Conservation (phyloP, 2,797 vertebrate species). For the Acropternis orthonyx region DNA sequence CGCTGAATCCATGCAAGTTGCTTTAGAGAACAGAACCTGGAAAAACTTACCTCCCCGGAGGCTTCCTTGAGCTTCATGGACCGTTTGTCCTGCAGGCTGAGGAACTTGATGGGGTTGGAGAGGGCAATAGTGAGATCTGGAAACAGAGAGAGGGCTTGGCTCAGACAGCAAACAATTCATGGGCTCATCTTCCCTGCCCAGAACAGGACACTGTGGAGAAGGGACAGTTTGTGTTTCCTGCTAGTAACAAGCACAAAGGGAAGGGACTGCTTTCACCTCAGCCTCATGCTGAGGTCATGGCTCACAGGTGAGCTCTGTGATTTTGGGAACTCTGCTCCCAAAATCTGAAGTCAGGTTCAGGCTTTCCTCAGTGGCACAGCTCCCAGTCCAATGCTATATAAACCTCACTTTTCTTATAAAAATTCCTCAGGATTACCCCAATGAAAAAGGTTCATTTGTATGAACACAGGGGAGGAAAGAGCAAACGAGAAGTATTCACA, state of each 20-base stretch:
- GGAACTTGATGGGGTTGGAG: slow-evolving; percentile 91
- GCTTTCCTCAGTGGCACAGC: not conserved
- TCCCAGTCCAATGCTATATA: not conserved
- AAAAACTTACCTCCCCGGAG: slow-evolving; percentile 59
- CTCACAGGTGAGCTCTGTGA: not conserved
- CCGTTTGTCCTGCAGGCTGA: slow-evolving; percentile 73
- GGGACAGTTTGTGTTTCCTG: not conserved
- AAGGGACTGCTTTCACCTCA: not conserved
- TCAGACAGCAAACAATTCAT: not conserved
- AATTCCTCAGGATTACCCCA: not conserved
- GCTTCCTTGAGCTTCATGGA: slow-evolving; percentile 65
- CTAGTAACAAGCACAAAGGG: not conserved
- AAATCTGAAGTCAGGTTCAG: not conserved
- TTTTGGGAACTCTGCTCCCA: not conserved
- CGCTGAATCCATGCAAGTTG: not conserved
- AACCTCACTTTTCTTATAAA: not conserved
- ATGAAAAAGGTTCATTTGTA: not conserved
- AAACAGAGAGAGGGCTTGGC: slow-evolving; percentile 23
- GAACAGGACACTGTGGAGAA: not conserved
- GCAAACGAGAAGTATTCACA: not conserved
- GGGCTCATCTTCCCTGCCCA: not conserved
- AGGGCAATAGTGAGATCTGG: slow-evolving; percentile 95
- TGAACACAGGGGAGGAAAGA: not conserved
- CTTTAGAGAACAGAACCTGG: not conserved
- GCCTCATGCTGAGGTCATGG: not conserved